Evolutionary conservation across 1,140 invertebrate genomes (phyloP).

Genomic region (Zaprionus gabonicus): DNA sequence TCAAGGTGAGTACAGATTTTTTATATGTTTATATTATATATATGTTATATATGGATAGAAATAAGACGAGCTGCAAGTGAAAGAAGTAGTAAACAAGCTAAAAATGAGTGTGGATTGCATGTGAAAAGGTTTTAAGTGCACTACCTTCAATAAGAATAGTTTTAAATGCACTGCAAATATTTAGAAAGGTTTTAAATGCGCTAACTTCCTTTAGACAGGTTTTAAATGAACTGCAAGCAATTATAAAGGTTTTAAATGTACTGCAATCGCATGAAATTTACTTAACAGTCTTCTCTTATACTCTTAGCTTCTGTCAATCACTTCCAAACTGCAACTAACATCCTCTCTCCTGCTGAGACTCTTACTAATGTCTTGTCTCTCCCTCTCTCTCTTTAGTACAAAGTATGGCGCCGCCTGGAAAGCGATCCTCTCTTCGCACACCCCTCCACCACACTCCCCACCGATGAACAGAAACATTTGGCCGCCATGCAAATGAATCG

Average conservation of each 20-base stretch:
- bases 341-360: background rate
- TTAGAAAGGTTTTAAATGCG: too few relatives aligned
- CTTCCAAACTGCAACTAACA: background rate
- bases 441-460: constrained; percentile 85
- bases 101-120: too few relatives aligned
- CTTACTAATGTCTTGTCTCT: background rate
- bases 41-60: too few relatives aligned
- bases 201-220: too few relatives aligned
- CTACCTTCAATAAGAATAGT: too few relatives aligned
- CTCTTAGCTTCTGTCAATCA: background rate
- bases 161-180: too few relatives aligned
- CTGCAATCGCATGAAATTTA: background rate
- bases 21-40: too few relatives aligned
- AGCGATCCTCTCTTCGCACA: constrained; percentile 92
- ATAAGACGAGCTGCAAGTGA: background rate
- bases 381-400: constrained; percentile 87
- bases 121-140: too few relatives aligned
- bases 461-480: constrained; percentile 90
- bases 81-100: background rate
- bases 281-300: background rate
- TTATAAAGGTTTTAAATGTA: background rate
- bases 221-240: too few relatives aligned
- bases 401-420: constrained; percentile 92
- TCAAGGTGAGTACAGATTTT: constrained; percentile 87
- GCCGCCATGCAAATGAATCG: constrained; percentile 87